Evolutionary conservation across 2,113 vertebrate species (phyloP).

Genomic region (Nothocercus nigrocapillus): DNA sequence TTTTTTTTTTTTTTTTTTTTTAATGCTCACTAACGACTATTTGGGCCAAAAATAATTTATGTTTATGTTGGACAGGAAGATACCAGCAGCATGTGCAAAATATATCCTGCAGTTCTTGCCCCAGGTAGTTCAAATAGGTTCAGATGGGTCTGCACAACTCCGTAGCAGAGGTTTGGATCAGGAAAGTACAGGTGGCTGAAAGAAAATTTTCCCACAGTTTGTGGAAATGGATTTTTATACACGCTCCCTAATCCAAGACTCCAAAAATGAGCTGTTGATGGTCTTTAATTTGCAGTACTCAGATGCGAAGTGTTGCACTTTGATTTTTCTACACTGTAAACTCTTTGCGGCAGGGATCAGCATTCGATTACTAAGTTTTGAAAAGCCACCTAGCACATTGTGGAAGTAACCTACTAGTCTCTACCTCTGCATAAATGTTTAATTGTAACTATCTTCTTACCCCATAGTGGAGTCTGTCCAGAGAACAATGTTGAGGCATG

Average conservation of each 20-base stretch:
- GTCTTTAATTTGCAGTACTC: conserved; percentile 19
- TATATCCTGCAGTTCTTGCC: not conserved
- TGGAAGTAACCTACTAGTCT: conserved; percentile 39
- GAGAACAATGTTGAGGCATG: conserved; percentile 27
- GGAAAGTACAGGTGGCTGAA: not conserved
- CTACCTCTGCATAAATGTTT: conserved; percentile 62
- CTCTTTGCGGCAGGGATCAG: conserved; percentile 52
- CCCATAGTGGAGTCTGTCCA: not conserved
- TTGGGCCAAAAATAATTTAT: conserved; percentile 36
- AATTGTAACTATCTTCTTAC: conserved; percentile 66
- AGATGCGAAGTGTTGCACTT: conserved; percentile 50
- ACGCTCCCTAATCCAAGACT: conserved; percentile 13
- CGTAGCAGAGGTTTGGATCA: not conserved
- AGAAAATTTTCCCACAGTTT: conserved; percentile 5
- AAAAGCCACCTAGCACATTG: conserved; percentile 52
- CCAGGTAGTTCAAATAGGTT: not conserved
- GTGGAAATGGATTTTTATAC: conserved; percentile 11
- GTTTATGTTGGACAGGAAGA: not conserved
- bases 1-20: not conserved
- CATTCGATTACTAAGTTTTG: conserved; percentile 57
- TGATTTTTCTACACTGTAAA: conserved; percentile 61
- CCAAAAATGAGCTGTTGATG: conserved; percentile 10
- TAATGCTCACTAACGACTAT: not conserved
- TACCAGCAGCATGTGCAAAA: not conserved
- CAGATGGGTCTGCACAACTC: not conserved